phyloP scores from a whole-genome alignment of 2,888 invertebrate genomes.

The Carabus problematicus region DNA sequence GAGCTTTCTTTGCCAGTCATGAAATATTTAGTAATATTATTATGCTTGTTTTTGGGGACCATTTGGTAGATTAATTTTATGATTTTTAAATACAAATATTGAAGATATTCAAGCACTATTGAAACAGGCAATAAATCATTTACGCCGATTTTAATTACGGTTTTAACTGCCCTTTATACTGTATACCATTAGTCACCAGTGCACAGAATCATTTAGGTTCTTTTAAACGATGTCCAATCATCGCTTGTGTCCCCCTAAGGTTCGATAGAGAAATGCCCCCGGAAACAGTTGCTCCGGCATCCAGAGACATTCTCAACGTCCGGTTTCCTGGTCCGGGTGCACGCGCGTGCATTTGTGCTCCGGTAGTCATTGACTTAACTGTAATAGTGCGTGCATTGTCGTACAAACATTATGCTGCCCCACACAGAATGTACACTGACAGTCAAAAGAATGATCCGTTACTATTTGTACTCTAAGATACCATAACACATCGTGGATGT shows the following conservation, averaged over 20 bases:
- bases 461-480: neutral
- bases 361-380: slow-evolving; percentile 55
- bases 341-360: slow-evolving; percentile 52
- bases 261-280: neutral
- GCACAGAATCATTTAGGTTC: no score
- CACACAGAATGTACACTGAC: neutral
- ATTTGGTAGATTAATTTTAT: no score
- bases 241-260: no score
- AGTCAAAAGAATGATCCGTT: neutral
- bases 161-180: no score
- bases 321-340: slow-evolving; percentile 43
- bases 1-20: neutral
- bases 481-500: neutral
- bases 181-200: no score
- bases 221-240: no score
- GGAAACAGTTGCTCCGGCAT: slow-evolving; percentile 41
- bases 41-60: no score
- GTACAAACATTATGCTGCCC: neutral
- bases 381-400: slow-evolving; percentile 51
- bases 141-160: no score
- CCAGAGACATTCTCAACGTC: slow-evolving; percentile 44
- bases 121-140: no score
- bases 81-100: no score
- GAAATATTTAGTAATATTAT: neutral
- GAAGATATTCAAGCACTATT: no score